Base-by-base conservation (phyloP, 2,888 invertebrate genomes). In the Ligdia adustata region DNA sequence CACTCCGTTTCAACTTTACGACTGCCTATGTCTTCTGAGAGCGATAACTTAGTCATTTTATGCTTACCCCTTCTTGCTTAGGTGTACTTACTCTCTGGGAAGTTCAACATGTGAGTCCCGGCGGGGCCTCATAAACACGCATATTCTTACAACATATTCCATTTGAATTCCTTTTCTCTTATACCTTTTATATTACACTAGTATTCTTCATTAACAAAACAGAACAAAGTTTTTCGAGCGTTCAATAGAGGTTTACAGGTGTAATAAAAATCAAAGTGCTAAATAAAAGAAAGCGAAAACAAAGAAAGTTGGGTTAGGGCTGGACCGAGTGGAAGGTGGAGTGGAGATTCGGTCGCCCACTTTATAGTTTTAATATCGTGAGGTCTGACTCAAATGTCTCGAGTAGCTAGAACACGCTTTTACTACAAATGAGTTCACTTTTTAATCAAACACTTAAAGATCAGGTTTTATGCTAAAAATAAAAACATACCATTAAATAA, bases 1-100 rank as follows among this genome's bases (percentile, higher is more conserved):
- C 72, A 73, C 76, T 74, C 64, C 72, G 73, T 82, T 81, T 74
- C 81, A 79, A 76, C 74, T 81, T 87, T 87, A 89, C 79, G 83
- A 82, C 74, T 77, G 74, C 78, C 71, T 82, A 84, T 82, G 84
- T 84, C 88, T 88, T 83, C 79, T 72, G 87, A 86, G 87, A 78
- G 84, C 82, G 75, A 86, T 89, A 89, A 86, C 84, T 89, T 85
- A 89, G 86, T 86, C 82, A 85, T 88, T 89, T 89, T 88, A 88
- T 86, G 87, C 75, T 82, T 79, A 82, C 82, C 80, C 82, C 80
- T 81, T 81, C 81, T 79, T 79, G 73, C 79, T 69, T 63, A 74
- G 64, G 66, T 69, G 75, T 79, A 78, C 79, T 76, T 80, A 79
- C 77, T 77, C 69, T 68, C 74, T 69, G 75, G 55, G 55, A 82